These are phyloP conservation scores for Heliconius cydno DNA, from an alignment of 2,888 invertebrate genomes.

Conservation along the genomic window DNA sequence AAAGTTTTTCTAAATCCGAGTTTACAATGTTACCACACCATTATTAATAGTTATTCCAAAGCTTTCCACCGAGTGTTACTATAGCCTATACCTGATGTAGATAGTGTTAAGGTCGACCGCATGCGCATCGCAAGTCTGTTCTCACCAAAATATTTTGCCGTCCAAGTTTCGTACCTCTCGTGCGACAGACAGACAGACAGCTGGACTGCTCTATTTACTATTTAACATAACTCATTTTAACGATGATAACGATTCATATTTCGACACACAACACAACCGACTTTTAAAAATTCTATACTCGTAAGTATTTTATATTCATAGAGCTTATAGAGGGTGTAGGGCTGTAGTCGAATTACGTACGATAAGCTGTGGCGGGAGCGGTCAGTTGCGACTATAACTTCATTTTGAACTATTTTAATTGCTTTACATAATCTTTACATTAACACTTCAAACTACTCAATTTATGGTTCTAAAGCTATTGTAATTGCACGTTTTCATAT, in stretches of 20 bases:
- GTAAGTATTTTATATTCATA: constrained; percentile 80
- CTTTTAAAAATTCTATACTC: constrained; percentile 65
- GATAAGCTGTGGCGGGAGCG: constrained; percentile 52
- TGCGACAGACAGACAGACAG: constrained; percentile 57
- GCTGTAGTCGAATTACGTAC: constrained; percentile 63
- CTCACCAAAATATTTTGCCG: constrained; percentile 78
- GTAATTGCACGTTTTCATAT: constrained; percentile 5
- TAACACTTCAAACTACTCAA: background rate
- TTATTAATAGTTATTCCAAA: constrained; percentile 36
- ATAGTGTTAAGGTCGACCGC: constrained; percentile 41
- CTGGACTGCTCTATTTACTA: constrained; percentile 68
- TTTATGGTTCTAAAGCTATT: constrained; percentile 7
- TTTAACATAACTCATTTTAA: constrained; percentile 62
- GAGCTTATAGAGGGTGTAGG: constrained; percentile 82
- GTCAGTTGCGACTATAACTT: constrained; percentile 27
- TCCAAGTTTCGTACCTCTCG: constrained; percentile 69
- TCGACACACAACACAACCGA: constrained; percentile 75
- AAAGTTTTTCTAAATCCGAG: constrained; percentile 41
- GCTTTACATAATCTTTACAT: constrained; percentile 1
- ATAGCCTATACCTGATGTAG: constrained; percentile 23
- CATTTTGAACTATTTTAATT: background rate
- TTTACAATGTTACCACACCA: constrained; percentile 43
- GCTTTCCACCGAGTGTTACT: constrained; percentile 41
- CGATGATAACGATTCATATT: constrained; percentile 69
- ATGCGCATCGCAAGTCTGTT: constrained; percentile 49